A percentile compares a stretch with the other conserved stretches of the same genome.
Evolutionary conservation across 2,113 vertebrate genomes (phyloP).

Genomic region (Lynx canadensis): DNA sequence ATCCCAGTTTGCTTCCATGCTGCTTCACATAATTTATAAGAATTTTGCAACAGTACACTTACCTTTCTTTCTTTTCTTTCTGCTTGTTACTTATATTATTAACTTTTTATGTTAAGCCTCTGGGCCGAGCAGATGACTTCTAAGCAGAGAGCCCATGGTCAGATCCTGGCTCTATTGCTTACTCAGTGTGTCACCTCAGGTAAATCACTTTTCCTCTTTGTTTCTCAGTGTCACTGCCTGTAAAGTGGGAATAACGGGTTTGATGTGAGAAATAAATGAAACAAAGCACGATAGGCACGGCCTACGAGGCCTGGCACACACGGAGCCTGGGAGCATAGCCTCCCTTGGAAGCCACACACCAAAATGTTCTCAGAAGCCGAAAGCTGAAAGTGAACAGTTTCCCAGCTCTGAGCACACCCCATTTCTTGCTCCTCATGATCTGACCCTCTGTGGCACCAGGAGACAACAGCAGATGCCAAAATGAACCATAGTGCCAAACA

Average conservation of each 20-base stretch:
- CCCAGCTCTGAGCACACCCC: not conserved
- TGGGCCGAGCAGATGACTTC: not conserved
- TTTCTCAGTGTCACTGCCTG: not conserved
- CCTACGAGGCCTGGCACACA: fast-evolving
- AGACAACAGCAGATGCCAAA: not conserved
- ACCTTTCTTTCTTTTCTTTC: not conserved
- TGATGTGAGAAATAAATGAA: not conserved
- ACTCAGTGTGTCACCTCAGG: not conserved
- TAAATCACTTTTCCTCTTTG: not conserved
- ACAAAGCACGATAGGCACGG: not conserved
- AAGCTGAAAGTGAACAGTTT: not conserved
- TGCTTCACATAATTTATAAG: not conserved
- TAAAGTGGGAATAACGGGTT: not conserved
- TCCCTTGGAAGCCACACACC: not conserved
- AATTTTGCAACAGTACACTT: not conserved
- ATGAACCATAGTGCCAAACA: not conserved
- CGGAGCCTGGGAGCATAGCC: too few species aligned
- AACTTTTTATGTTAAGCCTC: not conserved
- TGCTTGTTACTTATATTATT: not conserved
- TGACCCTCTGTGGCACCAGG: not conserved
- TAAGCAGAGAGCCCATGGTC: not conserved
- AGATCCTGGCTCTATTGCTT: not conserved
- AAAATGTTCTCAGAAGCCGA: not conserved
- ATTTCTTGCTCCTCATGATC: not conserved
- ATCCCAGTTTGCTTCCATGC: not conserved